Percentiles rank a stretch among this genome's conserved stretches.
phyloP scores from a whole-genome alignment of 2,113 vertebrate genomes.

The Hyaena hyaena region DNA sequence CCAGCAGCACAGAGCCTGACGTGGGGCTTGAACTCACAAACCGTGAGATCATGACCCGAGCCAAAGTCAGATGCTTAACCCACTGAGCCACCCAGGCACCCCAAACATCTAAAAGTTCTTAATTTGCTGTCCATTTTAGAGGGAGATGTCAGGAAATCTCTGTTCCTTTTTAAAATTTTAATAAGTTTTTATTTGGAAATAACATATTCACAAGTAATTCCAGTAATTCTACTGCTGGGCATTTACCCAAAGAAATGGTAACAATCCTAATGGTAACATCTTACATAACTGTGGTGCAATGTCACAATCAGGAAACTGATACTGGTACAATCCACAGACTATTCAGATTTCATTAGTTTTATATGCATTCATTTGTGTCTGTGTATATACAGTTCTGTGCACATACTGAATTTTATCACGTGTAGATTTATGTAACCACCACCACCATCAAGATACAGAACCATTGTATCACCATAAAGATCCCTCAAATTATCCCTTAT shows the following conservation, averaged over 20 bases:
- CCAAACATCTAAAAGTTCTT: background rate
- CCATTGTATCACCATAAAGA: background rate
- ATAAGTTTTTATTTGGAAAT: background rate
- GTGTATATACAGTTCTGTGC: background rate
- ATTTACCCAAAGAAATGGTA: background rate
- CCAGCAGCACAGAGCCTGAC: too few relatives aligned
- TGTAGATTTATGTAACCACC: background rate
- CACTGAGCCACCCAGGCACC: too few relatives aligned
- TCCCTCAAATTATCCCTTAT: background rate
- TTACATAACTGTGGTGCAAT: background rate
- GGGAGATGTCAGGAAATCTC: background rate
- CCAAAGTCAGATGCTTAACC: too few relatives aligned
- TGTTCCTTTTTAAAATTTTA: background rate
- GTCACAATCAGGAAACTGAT: background rate
- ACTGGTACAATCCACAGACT: background rate
- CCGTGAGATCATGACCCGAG: too few relatives aligned
- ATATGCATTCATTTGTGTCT: background rate
- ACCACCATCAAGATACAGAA: background rate
- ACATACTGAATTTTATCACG: background rate
- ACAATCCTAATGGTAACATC: background rate
- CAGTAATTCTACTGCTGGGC: background rate
- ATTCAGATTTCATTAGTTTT: background rate
- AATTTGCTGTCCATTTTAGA: background rate
- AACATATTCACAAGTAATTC: background rate
- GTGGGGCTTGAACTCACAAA: too few relatives aligned